Conservation (phyloP, 2,113 vertebrate genomes). For the Ciconia stormi region DNA sequence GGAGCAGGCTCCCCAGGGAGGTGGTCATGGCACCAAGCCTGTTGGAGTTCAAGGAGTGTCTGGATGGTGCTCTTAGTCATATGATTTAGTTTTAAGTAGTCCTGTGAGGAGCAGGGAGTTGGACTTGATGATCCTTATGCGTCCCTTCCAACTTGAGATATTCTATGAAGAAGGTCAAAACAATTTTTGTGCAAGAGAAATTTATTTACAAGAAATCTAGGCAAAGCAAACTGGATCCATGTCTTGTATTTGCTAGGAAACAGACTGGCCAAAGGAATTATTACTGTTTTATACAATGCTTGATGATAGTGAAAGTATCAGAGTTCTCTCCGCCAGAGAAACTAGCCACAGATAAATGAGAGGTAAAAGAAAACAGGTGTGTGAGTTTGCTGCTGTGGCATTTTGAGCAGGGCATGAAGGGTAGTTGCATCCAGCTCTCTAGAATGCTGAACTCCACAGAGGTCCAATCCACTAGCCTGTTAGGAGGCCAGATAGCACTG, state of each 20-base stretch:
- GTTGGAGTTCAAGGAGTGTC: background rate
- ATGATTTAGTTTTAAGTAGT: background rate
- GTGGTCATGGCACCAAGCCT: background rate
- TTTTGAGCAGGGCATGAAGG: background rate
- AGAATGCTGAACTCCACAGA: background rate
- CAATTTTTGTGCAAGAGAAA: background rate
- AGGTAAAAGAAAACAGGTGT: background rate
- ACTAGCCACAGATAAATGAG: background rate
- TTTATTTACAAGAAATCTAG: background rate
- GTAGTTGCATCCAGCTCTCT: background rate
- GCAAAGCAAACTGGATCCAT: background rate
- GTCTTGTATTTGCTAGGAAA: background rate
- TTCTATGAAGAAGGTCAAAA: background rate
- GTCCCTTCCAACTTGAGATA: background rate
- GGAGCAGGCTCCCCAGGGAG: background rate
- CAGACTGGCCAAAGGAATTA: background rate
- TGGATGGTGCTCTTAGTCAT: background rate
- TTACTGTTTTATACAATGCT: background rate
- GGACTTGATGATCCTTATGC: background rate
- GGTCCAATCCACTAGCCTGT: rapidly evolving
- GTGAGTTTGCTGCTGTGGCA: background rate
- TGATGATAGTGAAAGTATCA: background rate
- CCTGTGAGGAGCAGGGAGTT: background rate
- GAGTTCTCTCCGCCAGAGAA: background rate
- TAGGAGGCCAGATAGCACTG: background rate